These are phyloP conservation scores for Ctenoplectra terminalis DNA, from an alignment of 1,140 invertebrate genomes.

Conservation along the genomic window DNA sequence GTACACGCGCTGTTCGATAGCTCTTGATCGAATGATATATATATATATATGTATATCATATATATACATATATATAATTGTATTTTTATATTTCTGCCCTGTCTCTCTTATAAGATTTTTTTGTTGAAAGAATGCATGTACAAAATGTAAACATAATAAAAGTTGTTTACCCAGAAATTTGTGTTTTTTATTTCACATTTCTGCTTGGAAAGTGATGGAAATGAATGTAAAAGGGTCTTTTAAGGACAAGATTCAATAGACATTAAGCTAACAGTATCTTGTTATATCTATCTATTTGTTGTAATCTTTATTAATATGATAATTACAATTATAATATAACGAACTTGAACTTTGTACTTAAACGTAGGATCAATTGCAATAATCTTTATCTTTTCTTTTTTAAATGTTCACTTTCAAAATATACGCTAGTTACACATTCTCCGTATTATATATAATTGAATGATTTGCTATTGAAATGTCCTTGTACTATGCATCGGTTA, in stretches of 20 bases:
- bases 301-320: not conserved
- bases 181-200: conserved; percentile 64
- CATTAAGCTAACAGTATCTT: not conserved
- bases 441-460: not conserved
- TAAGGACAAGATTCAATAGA: not conserved
- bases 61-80: conserved; percentile 9
- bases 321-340: not conserved
- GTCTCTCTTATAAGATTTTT: conserved; percentile 11
- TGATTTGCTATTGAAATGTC: not conserved
- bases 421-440: not conserved
- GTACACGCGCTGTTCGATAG: not conserved
- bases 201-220: conserved; percentile 10
- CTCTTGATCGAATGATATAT: not conserved
- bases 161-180: conserved; percentile 53
- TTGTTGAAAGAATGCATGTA: conserved; percentile 50
- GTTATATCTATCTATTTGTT: too few species aligned
- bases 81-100: conserved; percentile 28
- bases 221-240: not conserved
- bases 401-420: not conserved
- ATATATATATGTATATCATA: too few species aligned
- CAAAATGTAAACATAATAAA: conserved; percentile 60
- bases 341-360: not conserved
- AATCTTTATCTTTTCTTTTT: not conserved
- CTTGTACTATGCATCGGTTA: not conserved
- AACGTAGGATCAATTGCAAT: not conserved